These are phyloP conservation scores for Drosophila ohnishii DNA, from an alignment of 1,140 invertebrate genomes.

Conservation along the genomic window DNA sequence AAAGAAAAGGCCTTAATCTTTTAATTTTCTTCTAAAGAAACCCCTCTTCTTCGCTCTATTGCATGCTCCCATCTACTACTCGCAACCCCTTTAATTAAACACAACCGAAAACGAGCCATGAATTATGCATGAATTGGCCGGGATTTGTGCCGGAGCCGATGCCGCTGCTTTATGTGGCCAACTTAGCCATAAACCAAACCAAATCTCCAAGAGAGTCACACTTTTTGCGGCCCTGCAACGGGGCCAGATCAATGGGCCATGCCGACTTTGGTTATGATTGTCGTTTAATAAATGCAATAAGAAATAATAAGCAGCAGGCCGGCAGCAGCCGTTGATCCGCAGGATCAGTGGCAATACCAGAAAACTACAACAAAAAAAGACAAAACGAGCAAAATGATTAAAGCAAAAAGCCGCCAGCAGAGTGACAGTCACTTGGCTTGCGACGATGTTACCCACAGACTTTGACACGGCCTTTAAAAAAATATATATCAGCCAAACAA, in stretches of 20 bases:
- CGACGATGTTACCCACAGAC: conserved; percentile 50
- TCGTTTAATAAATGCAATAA: conserved; percentile 83
- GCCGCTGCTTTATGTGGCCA: conserved; percentile 69
- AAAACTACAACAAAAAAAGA: conserved; percentile 12
- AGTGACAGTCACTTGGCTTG: conserved; percentile 65
- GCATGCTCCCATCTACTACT: conserved; percentile 2
- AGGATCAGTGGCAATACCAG: conserved; percentile 61
- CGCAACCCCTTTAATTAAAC: conserved; percentile 58
- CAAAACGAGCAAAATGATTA: conserved; percentile 74
- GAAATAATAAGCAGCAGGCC: conserved; percentile 77
- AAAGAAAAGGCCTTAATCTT: background rate
- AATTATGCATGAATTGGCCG: conserved; percentile 73
- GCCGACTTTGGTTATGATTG: conserved; percentile 82
- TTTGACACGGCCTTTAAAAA: conserved; percentile 55
- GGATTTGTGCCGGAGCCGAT: conserved; percentile 39
- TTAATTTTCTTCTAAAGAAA: background rate
- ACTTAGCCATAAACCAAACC: conserved; percentile 81
- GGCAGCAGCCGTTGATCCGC: conserved; percentile 42
- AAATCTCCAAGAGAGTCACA: conserved; percentile 77
- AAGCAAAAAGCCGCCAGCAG: conserved; percentile 71
- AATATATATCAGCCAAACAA: conserved; percentile 22
- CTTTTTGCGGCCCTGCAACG: conserved; percentile 63
- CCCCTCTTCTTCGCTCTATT: background rate
- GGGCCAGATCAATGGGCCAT: conserved; percentile 55
- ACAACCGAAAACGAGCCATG: conserved; percentile 47